A percentile compares a stretch with the other conserved stretches of the same genome.
Evolutionary conservation across 2,888 invertebrate genomes (phyloP).

Genomic region (Tryphoninae sp.): DNA sequence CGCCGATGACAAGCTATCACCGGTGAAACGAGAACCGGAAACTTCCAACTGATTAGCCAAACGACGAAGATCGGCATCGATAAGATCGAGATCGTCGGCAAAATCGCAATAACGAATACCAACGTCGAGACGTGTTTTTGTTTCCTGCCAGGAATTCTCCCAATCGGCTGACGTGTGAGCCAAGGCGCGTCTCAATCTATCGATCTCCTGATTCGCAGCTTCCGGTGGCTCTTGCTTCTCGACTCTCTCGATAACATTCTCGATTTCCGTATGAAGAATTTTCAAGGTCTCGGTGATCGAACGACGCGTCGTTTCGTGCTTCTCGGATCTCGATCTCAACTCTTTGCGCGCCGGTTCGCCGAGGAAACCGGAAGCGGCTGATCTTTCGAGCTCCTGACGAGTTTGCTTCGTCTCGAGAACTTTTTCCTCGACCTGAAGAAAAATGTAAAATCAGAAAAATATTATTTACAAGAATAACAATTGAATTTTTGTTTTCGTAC

Average conservation of each 20-base stretch:
- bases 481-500: not conserved
- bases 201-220: constrained; percentile 87
- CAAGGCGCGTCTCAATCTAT: constrained; percentile 85
- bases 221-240: constrained; percentile 87
- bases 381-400: constrained; percentile 62
- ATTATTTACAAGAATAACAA: not conserved
- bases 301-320: constrained; percentile 52
- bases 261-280: constrained; percentile 86
- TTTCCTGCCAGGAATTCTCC: constrained; percentile 84
- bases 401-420: constrained; percentile 80
- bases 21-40: constrained; percentile 80
- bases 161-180: constrained; percentile 85
- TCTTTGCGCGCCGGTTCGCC: constrained; percentile 58
- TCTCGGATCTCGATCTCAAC: constrained; percentile 55
- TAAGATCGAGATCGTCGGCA: constrained; percentile 86
- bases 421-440: constrained; percentile 72
- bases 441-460: not conserved
- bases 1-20: constrained; percentile 88
- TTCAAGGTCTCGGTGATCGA: constrained; percentile 84
- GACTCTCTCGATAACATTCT: constrained; percentile 87
- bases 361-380: constrained; percentile 58
- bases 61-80: constrained; percentile 85
- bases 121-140: constrained; percentile 85
- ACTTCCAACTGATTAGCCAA: constrained; percentile 73
- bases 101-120: constrained; percentile 86